These are phyloP conservation scores for Rhogogaster chlorosoma DNA, from an alignment of 2,888 invertebrate genomes.

Conservation along the genomic window DNA sequence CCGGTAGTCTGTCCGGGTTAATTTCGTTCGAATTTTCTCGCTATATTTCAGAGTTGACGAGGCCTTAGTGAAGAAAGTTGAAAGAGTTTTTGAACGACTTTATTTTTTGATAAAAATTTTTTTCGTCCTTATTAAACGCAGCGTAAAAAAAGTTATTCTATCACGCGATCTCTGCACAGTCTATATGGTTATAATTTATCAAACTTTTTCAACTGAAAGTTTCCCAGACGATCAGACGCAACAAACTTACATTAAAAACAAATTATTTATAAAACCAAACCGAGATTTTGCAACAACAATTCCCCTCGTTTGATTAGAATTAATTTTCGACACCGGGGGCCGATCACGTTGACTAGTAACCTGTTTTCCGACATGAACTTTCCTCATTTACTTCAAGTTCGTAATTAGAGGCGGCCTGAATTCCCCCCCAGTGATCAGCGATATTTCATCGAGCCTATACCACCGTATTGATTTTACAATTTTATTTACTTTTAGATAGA, in stretches of 20 bases:
- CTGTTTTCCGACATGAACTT: constrained; percentile 7
- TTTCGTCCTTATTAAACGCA: background rate
- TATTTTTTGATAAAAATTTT: background rate
- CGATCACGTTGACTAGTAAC: background rate
- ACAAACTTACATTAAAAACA: background rate
- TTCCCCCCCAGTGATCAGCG: background rate
- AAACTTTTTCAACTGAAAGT: background rate
- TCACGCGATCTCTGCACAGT: background rate
- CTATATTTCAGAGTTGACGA: background rate
- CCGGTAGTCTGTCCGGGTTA: background rate
- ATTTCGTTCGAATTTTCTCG: background rate
- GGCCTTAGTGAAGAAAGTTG: background rate
- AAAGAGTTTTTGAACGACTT: background rate
- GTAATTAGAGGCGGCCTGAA: constrained; percentile 22
- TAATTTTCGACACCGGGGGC: background rate
- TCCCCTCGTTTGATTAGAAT: background rate
- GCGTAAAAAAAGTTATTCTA: background rate
- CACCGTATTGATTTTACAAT: constrained; percentile 12
- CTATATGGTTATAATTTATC: background rate
- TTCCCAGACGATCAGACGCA: background rate
- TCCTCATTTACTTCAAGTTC: background rate
- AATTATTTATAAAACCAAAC: background rate
- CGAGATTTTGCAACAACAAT: background rate
- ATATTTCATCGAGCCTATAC: constrained; percentile 12
- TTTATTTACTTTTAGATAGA: background rate